Evolutionary conservation across 2,113 vertebrate genomes (phyloP).

Genomic region (Rhabdomys dilectus): DNA sequence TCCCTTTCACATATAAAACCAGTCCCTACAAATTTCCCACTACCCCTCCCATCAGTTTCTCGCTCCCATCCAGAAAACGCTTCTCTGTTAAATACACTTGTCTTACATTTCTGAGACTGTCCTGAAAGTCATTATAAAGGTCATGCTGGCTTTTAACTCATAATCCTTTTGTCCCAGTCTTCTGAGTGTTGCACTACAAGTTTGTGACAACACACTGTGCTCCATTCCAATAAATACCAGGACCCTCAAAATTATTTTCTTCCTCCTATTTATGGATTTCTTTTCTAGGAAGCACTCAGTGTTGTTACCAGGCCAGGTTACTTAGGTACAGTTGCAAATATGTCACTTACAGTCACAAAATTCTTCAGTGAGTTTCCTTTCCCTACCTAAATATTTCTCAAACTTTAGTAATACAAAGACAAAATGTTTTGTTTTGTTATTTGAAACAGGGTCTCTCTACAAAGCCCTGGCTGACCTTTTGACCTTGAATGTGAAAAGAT

Average conservation of each 20-base stretch:
- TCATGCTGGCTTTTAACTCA: background rate
- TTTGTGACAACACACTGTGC: background rate
- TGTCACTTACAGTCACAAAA: constrained; percentile 15
- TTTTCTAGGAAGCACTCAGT: constrained; percentile 28
- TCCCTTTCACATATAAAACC: constrained; percentile 28
- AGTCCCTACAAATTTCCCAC: background rate
- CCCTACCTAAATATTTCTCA: constrained; percentile 10
- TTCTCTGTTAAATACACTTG: background rate
- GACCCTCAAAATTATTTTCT: background rate
- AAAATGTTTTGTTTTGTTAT: background rate
- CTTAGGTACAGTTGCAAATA: background rate
- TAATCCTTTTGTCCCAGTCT: background rate
- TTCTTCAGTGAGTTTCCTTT: constrained; percentile 16
- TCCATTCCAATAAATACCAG: constrained; percentile 1
- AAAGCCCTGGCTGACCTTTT: background rate
- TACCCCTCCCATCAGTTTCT: background rate
- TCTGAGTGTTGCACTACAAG: background rate
- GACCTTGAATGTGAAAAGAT: background rate
- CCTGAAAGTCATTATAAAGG: background rate
- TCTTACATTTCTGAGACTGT: background rate
- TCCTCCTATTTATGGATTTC: background rate
- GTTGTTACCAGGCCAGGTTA: constrained; percentile 7
- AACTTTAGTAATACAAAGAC: background rate
- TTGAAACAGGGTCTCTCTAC: background rate
- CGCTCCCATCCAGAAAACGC: background rate